Evolutionary conservation across 2,888 invertebrate genomes (phyloP), one percentile per base, ranked within the genome.

Genomic region (Rhamnusium bicolor): DNA sequence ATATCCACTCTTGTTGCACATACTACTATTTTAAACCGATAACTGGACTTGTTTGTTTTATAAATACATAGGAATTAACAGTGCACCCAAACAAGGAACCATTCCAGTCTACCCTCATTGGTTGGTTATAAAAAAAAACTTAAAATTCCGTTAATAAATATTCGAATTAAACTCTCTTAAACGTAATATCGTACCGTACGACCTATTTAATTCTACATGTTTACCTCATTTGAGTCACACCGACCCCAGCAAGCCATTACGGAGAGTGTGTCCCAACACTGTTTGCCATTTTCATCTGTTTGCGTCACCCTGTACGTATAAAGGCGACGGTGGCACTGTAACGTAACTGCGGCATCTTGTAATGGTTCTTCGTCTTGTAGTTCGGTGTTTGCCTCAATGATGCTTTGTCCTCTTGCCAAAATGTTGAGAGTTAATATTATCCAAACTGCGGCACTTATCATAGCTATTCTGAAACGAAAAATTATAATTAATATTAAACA

Each of bases 201-300:
- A n/a, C n/a, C n/a, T n/a, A n/a, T n/a, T n/a, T n/a, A n/a, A n/a
- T n/a, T n/a, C n/a, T n/a, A n/a, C 3, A 6, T 24, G 6, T 75
- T 85, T 86, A 95, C 95, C 91, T 96, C 95, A 85, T 94, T 94
- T 0, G 95, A 94, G 85, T 95, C 95, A 84, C 96, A 96, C 62
- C 94, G 89, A 16, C 96, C 96, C 90, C 94, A 95, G 85, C 96
- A 96, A 0, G 94, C 93, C 85, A 93, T 91, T 0, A 95, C 94
- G 47, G 92, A 92, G 10, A 96, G 90, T 65, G 90, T 89, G 82
- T 94, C 95, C 92, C 94, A 94, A 85, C 96, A 96, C 71, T 91
- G 90, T 12, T 91, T 90, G 0, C 94, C 94, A 27, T 89, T 89
- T 24, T 89, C 89, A 81, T 93, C 93, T 0, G 88, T 86, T 81